Evolutionary conservation across 1,140 invertebrate species (phyloP).

Genomic region (Araneus ventricosus): DNA sequence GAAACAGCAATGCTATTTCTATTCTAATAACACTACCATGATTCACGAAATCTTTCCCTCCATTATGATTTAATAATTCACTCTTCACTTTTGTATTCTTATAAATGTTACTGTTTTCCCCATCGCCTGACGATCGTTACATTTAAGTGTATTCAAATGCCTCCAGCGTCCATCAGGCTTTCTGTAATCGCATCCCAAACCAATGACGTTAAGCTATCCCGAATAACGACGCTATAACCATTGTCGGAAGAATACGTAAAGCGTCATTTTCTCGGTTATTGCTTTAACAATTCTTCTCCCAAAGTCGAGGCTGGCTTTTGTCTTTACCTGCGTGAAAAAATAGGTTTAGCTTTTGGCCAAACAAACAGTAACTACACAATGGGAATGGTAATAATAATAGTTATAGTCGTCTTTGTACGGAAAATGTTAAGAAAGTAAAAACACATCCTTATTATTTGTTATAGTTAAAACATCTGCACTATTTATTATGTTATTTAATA

Average conservation of each 20-base stretch:
- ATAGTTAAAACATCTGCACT: too few relatives aligned
- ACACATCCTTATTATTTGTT: too few relatives aligned
- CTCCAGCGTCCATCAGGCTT: neutral
- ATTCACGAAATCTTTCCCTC: neutral
- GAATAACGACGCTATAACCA: conserved; percentile 15
- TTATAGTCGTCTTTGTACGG: too few relatives aligned
- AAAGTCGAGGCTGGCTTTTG: neutral
- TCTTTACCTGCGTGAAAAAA: neutral
- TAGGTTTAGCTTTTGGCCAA: neutral
- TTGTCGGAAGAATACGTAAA: neutral
- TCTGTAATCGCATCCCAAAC: neutral
- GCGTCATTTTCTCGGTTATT: neutral
- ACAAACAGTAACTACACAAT: neutral
- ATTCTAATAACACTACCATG: neutral
- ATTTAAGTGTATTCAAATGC: neutral
- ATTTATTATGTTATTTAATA: too few relatives aligned
- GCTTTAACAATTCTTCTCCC: neutral
- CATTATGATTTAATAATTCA: neutral
- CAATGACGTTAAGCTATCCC: neutral
- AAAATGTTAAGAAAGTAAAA: too few relatives aligned
- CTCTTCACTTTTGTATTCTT: neutral
- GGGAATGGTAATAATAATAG: neutral
- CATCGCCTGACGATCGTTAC: neutral
- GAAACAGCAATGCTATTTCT: neutral
- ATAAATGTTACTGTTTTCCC: neutral